Percentiles rank a stretch among this genome's conserved stretches.
Conservation (phyloP, 37 sponge, comb jelly and placozoan species). For the Corticium candelabrum region DNA sequence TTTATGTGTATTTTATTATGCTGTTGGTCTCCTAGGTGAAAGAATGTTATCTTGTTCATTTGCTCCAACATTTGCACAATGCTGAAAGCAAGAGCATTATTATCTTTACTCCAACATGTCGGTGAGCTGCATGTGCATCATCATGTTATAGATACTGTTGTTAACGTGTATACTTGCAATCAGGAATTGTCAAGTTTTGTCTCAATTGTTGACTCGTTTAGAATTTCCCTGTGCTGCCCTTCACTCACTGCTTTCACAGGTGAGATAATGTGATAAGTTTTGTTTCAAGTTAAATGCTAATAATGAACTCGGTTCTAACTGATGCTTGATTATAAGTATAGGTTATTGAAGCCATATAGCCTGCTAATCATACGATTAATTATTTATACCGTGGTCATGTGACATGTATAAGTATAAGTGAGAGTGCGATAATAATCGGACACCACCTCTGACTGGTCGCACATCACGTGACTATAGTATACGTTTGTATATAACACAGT, state of each 20-base stretch:
- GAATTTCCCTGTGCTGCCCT: slow-evolving; percentile 75
- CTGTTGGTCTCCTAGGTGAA: slow-evolving; percentile 39
- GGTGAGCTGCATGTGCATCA: slow-evolving; percentile 19
- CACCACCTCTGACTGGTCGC: too few relatives aligned
- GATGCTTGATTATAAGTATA: too few relatives aligned
- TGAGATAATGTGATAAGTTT: slow-evolving; percentile 8
- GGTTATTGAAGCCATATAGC: too few relatives aligned
- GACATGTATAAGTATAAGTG: too few relatives aligned
- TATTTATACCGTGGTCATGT: too few relatives aligned
- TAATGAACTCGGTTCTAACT: too few relatives aligned
- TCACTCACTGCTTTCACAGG: slow-evolving; percentile 83
- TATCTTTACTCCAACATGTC: slow-evolving; percentile 80
- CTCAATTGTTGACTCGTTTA: slow-evolving; percentile 41
- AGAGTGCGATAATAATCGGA: too few relatives aligned
- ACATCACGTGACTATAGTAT: too few relatives aligned
- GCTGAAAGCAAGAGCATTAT: slow-evolving; percentile 49
- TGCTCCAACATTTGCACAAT: slow-evolving; percentile 41
- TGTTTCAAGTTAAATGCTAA: too few relatives aligned
- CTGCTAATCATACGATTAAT: too few relatives aligned
- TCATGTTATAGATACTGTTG: neutral
- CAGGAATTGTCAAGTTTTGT: slow-evolving; percentile 76
- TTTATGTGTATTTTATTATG: neutral
- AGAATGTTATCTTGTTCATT: slow-evolving; percentile 65
- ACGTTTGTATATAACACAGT: too few relatives aligned
- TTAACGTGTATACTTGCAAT: too few relatives aligned